These are phyloP conservation scores for Akabosia matsudoensis DNA, from an alignment of 1,140 invertebrate genomes.

Conservation along the genomic window DNA sequence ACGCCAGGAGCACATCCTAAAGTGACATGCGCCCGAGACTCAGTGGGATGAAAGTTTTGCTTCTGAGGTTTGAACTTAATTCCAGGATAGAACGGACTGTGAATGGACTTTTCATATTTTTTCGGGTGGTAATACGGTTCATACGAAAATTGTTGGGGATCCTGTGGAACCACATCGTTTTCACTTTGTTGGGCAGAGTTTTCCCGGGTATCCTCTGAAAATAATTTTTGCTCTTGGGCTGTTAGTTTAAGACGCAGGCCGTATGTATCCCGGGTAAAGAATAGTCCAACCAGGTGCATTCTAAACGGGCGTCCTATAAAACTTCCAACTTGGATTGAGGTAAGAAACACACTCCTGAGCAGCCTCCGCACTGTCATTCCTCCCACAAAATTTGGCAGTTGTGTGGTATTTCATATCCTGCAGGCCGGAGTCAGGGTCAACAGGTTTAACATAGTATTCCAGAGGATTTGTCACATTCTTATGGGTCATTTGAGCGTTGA, in stretches of 20 bases:
- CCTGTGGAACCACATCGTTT: background rate
- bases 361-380: slow-evolving; percentile 27
- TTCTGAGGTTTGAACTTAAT: slow-evolving; percentile 15
- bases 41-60: slow-evolving; percentile 34
- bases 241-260: slow-evolving; percentile 39
- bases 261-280: slow-evolving; percentile 39
- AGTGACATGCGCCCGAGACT: slow-evolving; percentile 40
- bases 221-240: slow-evolving; percentile 28
- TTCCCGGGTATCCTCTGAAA: slow-evolving; percentile 2
- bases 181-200: background rate
- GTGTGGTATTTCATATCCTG: slow-evolving; percentile 39
- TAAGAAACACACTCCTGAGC: background rate
- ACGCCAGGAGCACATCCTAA: slow-evolving; percentile 37
- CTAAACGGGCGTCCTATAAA: slow-evolving; percentile 21
- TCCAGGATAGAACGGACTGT: slow-evolving; percentile 9
- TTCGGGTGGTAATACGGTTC: background rate
- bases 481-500: background rate
- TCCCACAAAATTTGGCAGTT: slow-evolving; percentile 39
- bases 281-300: slow-evolving; percentile 39
- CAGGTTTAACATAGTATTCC: slow-evolving; percentile 36
- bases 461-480: slow-evolving; percentile 17
- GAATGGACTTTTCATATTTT: slow-evolving; percentile 7
- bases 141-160: background rate
- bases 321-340: background rate
- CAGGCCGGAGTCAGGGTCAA: slow-evolving; percentile 36